phyloP scores from a whole-genome alignment of 2,888 invertebrate species.

The Parelbella ahira region DNA sequence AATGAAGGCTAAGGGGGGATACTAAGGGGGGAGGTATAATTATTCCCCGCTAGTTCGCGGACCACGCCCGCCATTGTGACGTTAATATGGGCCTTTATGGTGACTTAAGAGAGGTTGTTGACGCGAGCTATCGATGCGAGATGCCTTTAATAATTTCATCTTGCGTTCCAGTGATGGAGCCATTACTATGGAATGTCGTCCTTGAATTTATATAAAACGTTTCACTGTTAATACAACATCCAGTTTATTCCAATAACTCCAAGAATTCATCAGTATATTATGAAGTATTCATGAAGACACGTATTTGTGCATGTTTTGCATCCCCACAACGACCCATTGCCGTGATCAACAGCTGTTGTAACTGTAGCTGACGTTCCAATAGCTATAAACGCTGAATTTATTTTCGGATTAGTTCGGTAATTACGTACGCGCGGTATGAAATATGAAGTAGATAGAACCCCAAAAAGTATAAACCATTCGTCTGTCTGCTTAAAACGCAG shows the following conservation, averaged over 20 bases:
- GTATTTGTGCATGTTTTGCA: too few species aligned
- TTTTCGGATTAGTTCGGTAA: constrained; percentile 16
- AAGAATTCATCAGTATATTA: too few species aligned
- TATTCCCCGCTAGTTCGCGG: constrained; percentile 65
- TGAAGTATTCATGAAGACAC: too few species aligned
- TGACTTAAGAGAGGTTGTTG: constrained; percentile 39
- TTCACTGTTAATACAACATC: too few species aligned
- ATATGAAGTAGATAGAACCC: constrained; percentile 35
- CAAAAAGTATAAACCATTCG: constrained; percentile 56
- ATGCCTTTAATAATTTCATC: constrained; percentile 12
- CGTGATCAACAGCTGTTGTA: too few species aligned
- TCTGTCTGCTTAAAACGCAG: constrained; percentile 45
- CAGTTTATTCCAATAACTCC: too few species aligned
- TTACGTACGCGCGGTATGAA: constrained; percentile 37
- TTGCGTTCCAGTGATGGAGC: not conserved
- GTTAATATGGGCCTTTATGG: constrained; percentile 57
- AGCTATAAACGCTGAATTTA: too few species aligned
- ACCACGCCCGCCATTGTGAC: constrained; percentile 75
- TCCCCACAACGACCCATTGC: too few species aligned
- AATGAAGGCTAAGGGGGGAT: constrained; percentile 55
- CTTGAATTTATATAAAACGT: too few species aligned
- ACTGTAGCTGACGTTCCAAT: too few species aligned
- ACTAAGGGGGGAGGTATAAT: constrained; percentile 51
- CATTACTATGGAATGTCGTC: constrained; percentile 8
- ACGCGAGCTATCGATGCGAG: constrained; percentile 13